Evolutionary conservation across 2,113 vertebrate species (phyloP).

Genomic region (Malurus melanocephalus): DNA sequence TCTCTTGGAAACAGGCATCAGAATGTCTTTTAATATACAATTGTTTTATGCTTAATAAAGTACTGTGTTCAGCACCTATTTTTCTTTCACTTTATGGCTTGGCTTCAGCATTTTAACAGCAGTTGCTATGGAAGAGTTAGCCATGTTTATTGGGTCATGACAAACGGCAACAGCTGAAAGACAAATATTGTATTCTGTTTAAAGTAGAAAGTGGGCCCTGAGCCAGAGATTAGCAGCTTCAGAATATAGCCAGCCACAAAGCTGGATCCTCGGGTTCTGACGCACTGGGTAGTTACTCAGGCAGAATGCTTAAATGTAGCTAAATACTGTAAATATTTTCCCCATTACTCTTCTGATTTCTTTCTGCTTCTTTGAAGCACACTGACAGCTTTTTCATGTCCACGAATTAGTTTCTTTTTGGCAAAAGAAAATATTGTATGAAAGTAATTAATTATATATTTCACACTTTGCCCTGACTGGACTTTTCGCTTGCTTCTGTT

Average conservation of each 20-base stretch:
- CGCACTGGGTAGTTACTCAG: background rate
- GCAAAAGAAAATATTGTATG: background rate
- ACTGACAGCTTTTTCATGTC: background rate
- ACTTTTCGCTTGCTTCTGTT: background rate
- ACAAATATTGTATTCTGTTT: constrained; percentile 68
- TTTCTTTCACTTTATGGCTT: constrained; percentile 3
- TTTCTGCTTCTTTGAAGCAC: background rate
- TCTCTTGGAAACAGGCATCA: background rate
- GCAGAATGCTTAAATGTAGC: constrained; percentile 13
- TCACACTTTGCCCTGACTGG: background rate
- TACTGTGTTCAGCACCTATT: background rate
- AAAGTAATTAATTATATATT: background rate
- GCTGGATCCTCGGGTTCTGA: constrained; percentile 9
- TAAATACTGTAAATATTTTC: background rate
- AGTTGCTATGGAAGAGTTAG: constrained; percentile 68
- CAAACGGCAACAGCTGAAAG: constrained; percentile 71
- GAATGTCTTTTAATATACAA: background rate
- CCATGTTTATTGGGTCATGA: constrained; percentile 65
- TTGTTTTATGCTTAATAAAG: background rate
- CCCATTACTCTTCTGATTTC: background rate
- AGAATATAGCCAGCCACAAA: constrained; percentile 36
- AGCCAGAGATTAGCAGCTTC: constrained; percentile 64
- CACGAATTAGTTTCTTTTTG: background rate
- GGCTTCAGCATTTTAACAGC: constrained; percentile 28
- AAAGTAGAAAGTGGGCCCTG: constrained; percentile 41